Conservation (phyloP, 2,113 vertebrate genomes). For the Ceuthmochares aereus region DNA sequence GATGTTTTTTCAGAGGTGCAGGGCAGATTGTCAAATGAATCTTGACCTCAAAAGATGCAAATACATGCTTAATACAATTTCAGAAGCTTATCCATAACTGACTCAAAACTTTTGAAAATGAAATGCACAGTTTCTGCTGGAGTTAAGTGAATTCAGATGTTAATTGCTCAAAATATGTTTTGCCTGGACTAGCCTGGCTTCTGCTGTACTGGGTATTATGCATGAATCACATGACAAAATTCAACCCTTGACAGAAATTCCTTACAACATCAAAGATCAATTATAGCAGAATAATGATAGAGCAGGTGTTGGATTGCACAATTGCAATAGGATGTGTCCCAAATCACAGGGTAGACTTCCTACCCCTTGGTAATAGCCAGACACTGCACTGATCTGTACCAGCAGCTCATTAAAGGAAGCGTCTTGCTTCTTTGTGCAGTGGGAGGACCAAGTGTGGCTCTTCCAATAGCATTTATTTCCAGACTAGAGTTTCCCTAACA, state of each 20-base stretch:
- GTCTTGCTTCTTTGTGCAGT: background rate
- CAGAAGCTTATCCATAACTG: background rate
- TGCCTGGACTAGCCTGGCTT: background rate
- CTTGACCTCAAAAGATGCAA: background rate
- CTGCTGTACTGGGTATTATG: background rate
- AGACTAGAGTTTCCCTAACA: background rate
- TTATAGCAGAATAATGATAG: background rate
- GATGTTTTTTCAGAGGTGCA: background rate
- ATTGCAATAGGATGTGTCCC: background rate
- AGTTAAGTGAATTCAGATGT: background rate
- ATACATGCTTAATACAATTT: background rate
- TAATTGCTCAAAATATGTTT: background rate
- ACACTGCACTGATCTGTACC: fast-evolving
- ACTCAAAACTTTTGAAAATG: background rate
- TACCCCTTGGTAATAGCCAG: background rate
- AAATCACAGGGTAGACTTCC: background rate
- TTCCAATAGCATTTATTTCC: background rate
- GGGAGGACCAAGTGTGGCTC: background rate
- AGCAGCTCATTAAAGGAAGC: background rate
- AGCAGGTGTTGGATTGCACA: background rate
- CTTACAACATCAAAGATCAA: background rate
- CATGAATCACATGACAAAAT: background rate
- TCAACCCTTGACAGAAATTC: background rate
- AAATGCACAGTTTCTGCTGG: background rate
- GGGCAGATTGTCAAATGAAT: background rate